A percentile compares a stretch with the other conserved stretches of the same genome.
Evolutionary conservation across 1,140 invertebrate genomes (phyloP).

Genomic region (Caenorhabditis latens): DNA sequence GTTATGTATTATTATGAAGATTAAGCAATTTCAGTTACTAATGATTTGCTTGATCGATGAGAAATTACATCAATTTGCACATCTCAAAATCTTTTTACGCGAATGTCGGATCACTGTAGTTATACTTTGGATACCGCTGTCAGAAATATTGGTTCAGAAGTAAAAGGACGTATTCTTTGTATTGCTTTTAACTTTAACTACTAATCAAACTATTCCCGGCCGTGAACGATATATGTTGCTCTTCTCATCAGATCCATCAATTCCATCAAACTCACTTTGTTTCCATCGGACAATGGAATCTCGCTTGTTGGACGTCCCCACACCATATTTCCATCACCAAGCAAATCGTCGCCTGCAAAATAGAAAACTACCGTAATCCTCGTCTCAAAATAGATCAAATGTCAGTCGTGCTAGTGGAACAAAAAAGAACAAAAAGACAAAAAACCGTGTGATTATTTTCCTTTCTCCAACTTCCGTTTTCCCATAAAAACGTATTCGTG

Average conservation of each 20-base stretch:
- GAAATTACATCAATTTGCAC: too few relatives aligned
- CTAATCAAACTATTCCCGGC: too few relatives aligned
- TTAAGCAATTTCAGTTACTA: background rate
- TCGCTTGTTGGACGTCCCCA: conserved; percentile 48
- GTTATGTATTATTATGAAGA: background rate
- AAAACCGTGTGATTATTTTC: background rate
- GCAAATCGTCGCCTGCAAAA: conserved; percentile 35
- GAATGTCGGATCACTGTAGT: too few relatives aligned
- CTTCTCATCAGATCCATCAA: background rate
- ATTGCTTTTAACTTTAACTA: too few relatives aligned
- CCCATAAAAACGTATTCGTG: background rate
- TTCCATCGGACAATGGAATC: conserved; percentile 19
- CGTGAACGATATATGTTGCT: too few relatives aligned
- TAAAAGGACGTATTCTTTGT: too few relatives aligned
- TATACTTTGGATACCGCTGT: too few relatives aligned
- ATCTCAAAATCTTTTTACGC: too few relatives aligned
- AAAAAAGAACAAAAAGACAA: background rate
- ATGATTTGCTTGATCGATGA: too few relatives aligned
- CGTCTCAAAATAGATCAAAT: background rate
- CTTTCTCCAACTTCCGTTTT: background rate
- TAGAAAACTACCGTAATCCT: background rate
- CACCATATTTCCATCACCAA: conserved; percentile 46
- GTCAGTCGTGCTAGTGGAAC: background rate
- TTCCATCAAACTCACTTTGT: background rate
- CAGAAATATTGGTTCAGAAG: too few relatives aligned